Evolutionary conservation across 2,797 vertebrate species (phyloP).

Genomic region (Leuciscus waleckii): DNA sequence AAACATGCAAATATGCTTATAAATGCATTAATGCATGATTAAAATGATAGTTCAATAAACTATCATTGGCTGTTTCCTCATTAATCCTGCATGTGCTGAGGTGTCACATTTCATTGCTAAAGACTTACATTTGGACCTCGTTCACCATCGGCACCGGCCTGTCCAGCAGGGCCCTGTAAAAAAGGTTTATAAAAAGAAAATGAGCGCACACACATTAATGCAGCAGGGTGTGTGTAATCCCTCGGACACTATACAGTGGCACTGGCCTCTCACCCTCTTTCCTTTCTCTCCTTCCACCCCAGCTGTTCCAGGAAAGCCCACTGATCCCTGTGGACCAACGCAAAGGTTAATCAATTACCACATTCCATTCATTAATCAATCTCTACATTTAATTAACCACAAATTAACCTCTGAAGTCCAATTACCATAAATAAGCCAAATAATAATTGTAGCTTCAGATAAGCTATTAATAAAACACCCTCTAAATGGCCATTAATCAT

Average conservation of each 20-base stretch:
- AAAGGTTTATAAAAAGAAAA: conserved; percentile 48
- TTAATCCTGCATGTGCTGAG: conserved; percentile 8
- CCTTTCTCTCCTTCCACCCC: conserved; percentile 90
- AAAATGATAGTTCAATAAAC: conserved; percentile 14
- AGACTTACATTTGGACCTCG: conserved; percentile 87
- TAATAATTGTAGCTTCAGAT: conserved; percentile 76
- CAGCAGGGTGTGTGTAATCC: conserved; percentile 2
- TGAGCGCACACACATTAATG: conserved; percentile 2
- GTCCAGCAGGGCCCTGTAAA: conserved; percentile 87
- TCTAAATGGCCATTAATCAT: conserved; percentile 75
- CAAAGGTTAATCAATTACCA: conserved; percentile 75
- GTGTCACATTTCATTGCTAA: conserved; percentile 42
- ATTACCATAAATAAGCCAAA: conserved; percentile 76
- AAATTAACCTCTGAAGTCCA: conserved; percentile 79
- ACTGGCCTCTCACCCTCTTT: conserved; percentile 80
- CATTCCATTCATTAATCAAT: conserved; percentile 72
- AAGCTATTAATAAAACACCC: conserved; percentile 78
- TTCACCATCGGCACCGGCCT: conserved; percentile 83
- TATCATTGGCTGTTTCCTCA: conserved; percentile 15
- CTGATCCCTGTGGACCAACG: conserved; percentile 82
- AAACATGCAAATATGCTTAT: not conserved
- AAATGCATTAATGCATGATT: conserved; percentile 6
- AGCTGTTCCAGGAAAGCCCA: conserved; percentile 82
- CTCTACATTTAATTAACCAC: conserved; percentile 74
- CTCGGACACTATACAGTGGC: not conserved